Evolutionary conservation across 2,797 vertebrate species (phyloP).

Genomic region (Ibycter americanus): DNA sequence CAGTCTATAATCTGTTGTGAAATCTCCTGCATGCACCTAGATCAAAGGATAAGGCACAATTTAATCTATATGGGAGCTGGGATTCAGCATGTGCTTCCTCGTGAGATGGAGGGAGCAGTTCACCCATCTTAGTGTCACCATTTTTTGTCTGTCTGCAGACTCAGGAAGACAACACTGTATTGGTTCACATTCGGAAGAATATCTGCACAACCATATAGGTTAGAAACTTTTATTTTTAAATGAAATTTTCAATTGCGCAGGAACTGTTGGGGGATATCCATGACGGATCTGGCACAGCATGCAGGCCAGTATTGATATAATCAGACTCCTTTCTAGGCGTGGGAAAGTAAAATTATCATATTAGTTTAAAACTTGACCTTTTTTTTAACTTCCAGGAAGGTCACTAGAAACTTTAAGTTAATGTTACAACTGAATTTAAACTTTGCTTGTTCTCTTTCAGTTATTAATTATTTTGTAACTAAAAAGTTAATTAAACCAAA

Average conservation of each 20-base stretch:
- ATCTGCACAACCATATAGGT: constrained; percentile 75
- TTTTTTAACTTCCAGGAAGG: neutral
- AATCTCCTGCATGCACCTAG: neutral
- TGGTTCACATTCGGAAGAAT: constrained; percentile 72
- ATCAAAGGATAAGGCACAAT: neutral
- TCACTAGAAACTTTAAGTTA: neutral
- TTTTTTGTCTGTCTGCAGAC: constrained; percentile 72
- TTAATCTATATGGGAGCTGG: neutral
- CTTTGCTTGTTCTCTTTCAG: neutral
- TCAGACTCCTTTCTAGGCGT: neutral
- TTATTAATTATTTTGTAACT: neutral
- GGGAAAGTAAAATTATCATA: neutral
- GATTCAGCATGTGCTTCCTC: neutral
- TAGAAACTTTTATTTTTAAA: constrained; percentile 68
- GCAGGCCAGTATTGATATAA: neutral
- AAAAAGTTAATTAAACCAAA: neutral
- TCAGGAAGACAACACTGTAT: constrained; percentile 73
- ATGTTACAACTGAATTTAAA: neutral
- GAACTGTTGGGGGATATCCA: neutral
- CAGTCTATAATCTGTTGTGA: neutral
- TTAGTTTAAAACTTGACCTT: neutral
- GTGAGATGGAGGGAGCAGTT: neutral
- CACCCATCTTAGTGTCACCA: constrained; percentile 1
- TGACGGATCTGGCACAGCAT: neutral
- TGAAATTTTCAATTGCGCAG: neutral